Percentiles rank a stretch among this genome's conserved stretches.
These are phyloP conservation scores for Entomobrya proxima DNA, from an alignment of 2,888 invertebrate genomes.

Conservation along the genomic window DNA sequence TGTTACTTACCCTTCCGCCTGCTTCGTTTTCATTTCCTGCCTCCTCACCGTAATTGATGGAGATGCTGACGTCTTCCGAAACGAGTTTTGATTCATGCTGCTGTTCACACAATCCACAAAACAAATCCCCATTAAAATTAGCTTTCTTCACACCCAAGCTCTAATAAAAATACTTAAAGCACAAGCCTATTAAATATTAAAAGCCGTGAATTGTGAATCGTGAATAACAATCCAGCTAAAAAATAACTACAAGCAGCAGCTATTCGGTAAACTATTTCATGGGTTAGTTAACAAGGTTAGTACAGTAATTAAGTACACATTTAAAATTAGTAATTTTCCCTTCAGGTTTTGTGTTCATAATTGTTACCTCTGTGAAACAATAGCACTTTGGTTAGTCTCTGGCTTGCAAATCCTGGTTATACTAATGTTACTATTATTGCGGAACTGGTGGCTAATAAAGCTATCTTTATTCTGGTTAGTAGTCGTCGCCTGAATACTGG, in stretches of 20 bases:
- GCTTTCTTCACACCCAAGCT: too few species aligned
- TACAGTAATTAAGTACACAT: too few species aligned
- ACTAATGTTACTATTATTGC: conserved; percentile 40
- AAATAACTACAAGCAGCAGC: neutral
- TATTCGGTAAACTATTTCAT: too few species aligned
- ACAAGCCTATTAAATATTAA: too few species aligned
- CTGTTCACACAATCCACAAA: neutral
- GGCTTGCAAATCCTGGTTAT: conserved; percentile 49
- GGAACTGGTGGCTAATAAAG: conserved; percentile 29
- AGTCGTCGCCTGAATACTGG: neutral
- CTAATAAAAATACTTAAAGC: too few species aligned
- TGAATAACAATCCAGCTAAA: neutral
- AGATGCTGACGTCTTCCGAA: conserved; percentile 1
- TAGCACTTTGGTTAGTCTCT: conserved; percentile 7
- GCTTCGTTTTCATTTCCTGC: conserved; percentile 12
- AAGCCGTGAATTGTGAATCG: too few species aligned
- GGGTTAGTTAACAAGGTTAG: too few species aligned
- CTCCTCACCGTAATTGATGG: conserved; percentile 17
- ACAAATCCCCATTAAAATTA: neutral
- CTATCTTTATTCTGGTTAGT: neutral
- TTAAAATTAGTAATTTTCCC: too few species aligned
- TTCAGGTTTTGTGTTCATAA: too few species aligned
- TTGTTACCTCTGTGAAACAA: conserved; percentile 33
- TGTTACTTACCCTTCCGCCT: conserved; percentile 18
- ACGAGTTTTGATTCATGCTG: conserved; percentile 26